phyloP scores from a whole-genome alignment of 1,140 invertebrate species.

The Laodelphax striatellus region DNA sequence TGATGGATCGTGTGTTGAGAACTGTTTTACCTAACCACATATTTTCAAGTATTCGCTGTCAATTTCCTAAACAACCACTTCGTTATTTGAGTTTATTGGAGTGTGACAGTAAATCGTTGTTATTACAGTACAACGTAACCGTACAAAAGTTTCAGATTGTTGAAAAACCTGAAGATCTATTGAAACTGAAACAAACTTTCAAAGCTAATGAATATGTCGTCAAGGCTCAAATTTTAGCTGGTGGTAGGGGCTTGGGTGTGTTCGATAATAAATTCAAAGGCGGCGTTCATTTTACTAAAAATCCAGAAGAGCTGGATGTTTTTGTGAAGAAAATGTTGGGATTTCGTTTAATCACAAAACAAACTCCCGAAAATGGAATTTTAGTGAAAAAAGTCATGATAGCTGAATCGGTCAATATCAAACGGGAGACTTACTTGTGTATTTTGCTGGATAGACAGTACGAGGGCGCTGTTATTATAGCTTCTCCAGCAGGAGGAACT shows the following conservation, averaged over 20 bases:
- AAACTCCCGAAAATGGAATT: conserved; percentile 90
- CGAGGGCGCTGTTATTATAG: conserved; percentile 84
- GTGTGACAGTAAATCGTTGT: conserved; percentile 92
- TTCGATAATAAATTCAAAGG: conserved; percentile 96
- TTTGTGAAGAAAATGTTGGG: conserved; percentile 86
- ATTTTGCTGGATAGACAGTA: conserved; percentile 83
- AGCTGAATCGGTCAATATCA: conserved; percentile 94
- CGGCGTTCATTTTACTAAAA: conserved; percentile 94
- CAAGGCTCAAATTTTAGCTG: conserved; percentile 97
- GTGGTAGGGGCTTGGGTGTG: conserved; percentile 91
- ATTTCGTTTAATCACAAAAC: conserved; percentile 87
- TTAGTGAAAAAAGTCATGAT: conserved; percentile 94
- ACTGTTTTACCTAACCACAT: no score
- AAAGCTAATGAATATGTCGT: conserved; percentile 90
- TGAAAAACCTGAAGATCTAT: conserved; percentile 54
- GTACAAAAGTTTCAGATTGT: conserved; percentile 91
- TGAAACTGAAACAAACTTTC: conserved; percentile 57
- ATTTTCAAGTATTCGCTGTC: no score
- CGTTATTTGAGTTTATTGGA: conserved; percentile 86
- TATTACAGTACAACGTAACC: conserved; percentile 76
- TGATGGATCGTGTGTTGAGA: no score
- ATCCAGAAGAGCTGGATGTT: conserved; percentile 50
- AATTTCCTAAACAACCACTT: conserved; percentile 29
- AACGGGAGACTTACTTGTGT: conserved; percentile 91
- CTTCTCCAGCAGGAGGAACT: conserved; percentile 86